Evolutionary conservation across 2,113 vertebrate species (phyloP).

Genomic region (Drymodes brunneopygia): DNA sequence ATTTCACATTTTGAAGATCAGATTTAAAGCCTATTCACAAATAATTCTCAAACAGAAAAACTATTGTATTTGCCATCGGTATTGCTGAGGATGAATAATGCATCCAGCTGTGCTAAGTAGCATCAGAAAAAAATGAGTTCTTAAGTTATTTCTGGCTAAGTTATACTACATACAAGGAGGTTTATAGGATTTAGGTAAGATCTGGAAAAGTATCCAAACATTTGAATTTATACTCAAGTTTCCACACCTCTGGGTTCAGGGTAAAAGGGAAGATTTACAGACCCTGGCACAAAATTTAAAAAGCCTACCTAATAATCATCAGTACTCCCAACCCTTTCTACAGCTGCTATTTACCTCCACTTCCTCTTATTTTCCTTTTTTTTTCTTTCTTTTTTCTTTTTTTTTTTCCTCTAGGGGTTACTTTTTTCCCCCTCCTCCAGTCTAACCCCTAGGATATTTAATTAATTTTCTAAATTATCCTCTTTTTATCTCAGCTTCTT

Average conservation of each 20-base stretch:
- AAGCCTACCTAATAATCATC: neutral
- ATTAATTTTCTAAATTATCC: slow-evolving; percentile 40
- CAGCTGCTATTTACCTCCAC: slow-evolving; percentile 45
- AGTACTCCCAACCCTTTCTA: neutral
- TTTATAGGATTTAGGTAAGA: slow-evolving; percentile 24
- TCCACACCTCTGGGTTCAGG: slow-evolving; percentile 6
- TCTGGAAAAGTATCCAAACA: slow-evolving; percentile 9
- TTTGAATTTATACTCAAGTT: slow-evolving; percentile 6
- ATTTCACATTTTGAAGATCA: slow-evolving; percentile 15
- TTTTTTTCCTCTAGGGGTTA: neutral
- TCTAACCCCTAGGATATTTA: slow-evolving; percentile 16
- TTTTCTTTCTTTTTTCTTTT: neutral
- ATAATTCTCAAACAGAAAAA: neutral
- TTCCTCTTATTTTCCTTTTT: neutral
- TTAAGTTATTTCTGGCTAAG: slow-evolving; percentile 31
- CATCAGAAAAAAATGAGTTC: neutral
- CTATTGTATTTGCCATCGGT: neutral
- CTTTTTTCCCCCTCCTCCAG: neutral
- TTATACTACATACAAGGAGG: neutral
- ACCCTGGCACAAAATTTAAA: slow-evolving; percentile 39
- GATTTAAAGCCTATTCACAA: slow-evolving; percentile 14
- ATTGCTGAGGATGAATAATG: slow-evolving; percentile 29
- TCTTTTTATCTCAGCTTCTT: slow-evolving; percentile 42
- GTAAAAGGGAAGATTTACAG: slow-evolving; percentile 17
- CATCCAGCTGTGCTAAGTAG: slow-evolving; percentile 14